Evolutionary conservation across 2,888 invertebrate species (phyloP), one percentile per base, ranked within the genome.

Genomic region (Melipona bicolor): DNA sequence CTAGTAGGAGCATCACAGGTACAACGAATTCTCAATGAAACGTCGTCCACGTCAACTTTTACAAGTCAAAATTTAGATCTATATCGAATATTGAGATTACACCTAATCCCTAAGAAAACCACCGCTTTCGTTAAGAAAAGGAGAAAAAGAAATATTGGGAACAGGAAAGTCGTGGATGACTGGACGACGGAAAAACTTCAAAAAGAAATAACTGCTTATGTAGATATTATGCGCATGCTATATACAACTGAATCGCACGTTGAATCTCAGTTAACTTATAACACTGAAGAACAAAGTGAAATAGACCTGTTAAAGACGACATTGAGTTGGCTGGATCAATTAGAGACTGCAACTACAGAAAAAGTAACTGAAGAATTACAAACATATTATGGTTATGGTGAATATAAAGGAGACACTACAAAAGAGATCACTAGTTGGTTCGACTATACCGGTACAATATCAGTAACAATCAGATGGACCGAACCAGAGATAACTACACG

Each of bases 261-360:
- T 0, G 77, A 83, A 1, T 76, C 73, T 1, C 83, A 84, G 9
- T 69, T 83, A 32, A 84, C 83, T 0, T 79, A 72, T 13, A 79
- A 83, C 17, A 83, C 75, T 0, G 75, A 69, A 17, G 21, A 83
- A 43, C 67, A 79, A 21, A n/a, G 5, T 4, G 82, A 84, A 71
- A 68, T 75, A 21, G 78, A 84, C 3, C 6, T 36, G 0, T 43
- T 78, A 17, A 43, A 43, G 4, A 84, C 84, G 56, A 84, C 84
- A 0, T 24, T 69, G 21, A 77, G 64, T 50, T 83, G 83, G 83
- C 15, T 49, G 6, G 61, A 74, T 3, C 4, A 65, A n/a, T 3
- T 21, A 49, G n/a, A 2, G 24, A 56, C 36, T 3, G 43, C 49
- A 15, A 32, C 24, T 75, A 43, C 43, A 43, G 36, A 36, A 9